These are phyloP conservation scores for Drosophila longiperda DNA, from an alignment of 2,888 invertebrate species.

Conservation along the genomic window DNA sequence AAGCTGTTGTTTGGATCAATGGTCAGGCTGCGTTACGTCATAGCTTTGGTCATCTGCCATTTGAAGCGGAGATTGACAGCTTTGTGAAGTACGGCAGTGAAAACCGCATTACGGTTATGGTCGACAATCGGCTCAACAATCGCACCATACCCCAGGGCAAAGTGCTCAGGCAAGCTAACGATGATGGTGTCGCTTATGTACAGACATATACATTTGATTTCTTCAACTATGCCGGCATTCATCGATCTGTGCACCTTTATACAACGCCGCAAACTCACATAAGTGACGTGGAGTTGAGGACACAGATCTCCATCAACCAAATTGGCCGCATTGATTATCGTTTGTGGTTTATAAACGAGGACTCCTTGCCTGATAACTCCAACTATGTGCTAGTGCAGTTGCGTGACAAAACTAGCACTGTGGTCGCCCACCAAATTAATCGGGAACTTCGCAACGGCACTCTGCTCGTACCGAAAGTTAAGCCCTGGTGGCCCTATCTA, in stretches of 20 bases:
- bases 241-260: constrained; percentile 95
- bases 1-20: constrained; percentile 95
- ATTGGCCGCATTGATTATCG: constrained; percentile 86
- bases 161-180: constrained; percentile 86
- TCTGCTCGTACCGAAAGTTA: constrained; percentile 89
- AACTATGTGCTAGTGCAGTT: constrained; percentile 84
- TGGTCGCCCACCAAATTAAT: constrained; percentile 86
- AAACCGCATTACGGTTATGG: constrained; percentile 94
- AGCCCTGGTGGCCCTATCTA: constrained; percentile 97
- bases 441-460: constrained; percentile 86
- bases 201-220: constrained; percentile 97
- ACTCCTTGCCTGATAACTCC: constrained; percentile 11
- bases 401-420: constrained; percentile 86
- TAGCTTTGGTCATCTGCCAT: constrained; percentile 97
- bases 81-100: constrained; percentile 88
- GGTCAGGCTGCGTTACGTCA: constrained; percentile 91
- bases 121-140: constrained; percentile 95
- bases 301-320: constrained; percentile 87
- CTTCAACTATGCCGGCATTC: constrained; percentile 99
- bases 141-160: constrained; percentile 96
- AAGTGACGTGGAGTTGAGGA: constrained; percentile 92
- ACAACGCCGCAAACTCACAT: constrained; percentile 93
- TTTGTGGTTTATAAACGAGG: constrained; percentile 39
- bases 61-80: constrained; percentile 92
- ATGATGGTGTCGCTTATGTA: constrained; percentile 87